Conservation (phyloP, 2,888 invertebrate genomes). For the Melanostoma mellinum region DNA sequence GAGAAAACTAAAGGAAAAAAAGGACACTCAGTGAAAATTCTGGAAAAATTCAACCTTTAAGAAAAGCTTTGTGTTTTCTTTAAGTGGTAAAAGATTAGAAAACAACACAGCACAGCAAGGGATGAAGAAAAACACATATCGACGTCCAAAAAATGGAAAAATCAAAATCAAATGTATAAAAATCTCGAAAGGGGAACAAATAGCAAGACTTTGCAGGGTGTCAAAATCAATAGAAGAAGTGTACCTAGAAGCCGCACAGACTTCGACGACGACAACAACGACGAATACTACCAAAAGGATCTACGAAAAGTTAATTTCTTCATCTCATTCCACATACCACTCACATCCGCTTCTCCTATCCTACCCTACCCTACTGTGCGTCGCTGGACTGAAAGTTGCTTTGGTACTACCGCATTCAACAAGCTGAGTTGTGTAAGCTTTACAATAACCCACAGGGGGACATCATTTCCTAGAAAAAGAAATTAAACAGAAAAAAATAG, state of each 20-base stretch:
- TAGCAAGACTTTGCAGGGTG: slow-evolving; percentile 37
- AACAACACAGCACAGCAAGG: slow-evolving; percentile 36
- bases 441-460: slow-evolving; percentile 52
- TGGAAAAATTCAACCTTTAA: slow-evolving; percentile 47
- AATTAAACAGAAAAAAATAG: background rate
- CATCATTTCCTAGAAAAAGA: slow-evolving; percentile 15
- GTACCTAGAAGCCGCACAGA: slow-evolving; percentile 15
- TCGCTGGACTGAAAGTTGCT: background rate
- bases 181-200: slow-evolving; percentile 32
- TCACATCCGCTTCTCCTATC: background rate
- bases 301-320: slow-evolving; percentile 49
- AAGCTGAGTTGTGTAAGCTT: slow-evolving; percentile 68
- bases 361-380: background rate
- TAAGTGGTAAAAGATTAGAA: slow-evolving; percentile 53
- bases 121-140: slow-evolving; percentile 15
- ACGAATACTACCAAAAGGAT: slow-evolving; percentile 53
- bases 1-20: slow-evolving; percentile 2
- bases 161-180: slow-evolving; percentile 9
- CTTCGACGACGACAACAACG: background rate
- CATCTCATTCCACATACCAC: slow-evolving; percentile 8
- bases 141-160: slow-evolving; percentile 9
- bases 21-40: slow-evolving; percentile 27
- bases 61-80: slow-evolving; percentile 46
- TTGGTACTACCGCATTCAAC: slow-evolving; percentile 56
- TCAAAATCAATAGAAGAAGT: slow-evolving; percentile 58